phyloP scores from a whole-genome alignment of 2,797 vertebrate genomes.

The Scyliorhinus canicula region DNA sequence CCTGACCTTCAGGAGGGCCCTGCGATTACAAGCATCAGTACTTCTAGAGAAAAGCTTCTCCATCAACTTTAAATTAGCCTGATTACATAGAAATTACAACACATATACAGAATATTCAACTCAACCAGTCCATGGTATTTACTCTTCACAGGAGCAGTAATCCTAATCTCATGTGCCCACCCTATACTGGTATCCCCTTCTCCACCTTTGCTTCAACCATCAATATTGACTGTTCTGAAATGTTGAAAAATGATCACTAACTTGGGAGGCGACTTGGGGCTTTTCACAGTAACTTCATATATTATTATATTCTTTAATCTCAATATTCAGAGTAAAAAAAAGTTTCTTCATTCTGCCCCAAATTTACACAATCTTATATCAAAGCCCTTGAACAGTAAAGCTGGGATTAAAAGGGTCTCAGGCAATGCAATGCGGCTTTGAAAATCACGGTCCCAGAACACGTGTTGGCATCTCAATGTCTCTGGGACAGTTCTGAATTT shows the following conservation, averaged over 20 bases:
- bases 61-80: not conserved
- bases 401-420: too few species aligned
- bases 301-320: not conserved
- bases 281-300: too few species aligned
- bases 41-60: not conserved
- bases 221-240: not conserved
- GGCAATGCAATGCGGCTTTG: too few species aligned
- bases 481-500: too few species aligned
- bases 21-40: not conserved
- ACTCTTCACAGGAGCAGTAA: not conserved
- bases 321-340: not conserved
- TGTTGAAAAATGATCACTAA: not conserved
- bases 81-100: not conserved
- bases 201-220: not conserved
- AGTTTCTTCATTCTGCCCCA: not conserved
- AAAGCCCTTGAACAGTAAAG: not conserved
- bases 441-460: too few species aligned
- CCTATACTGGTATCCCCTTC: not conserved
- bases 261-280: too few species aligned
- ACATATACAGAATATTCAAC: not conserved
- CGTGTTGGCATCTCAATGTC: too few species aligned
- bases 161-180: not conserved
- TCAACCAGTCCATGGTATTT: not conserved
- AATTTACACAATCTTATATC: not conserved
- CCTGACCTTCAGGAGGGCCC: not conserved